Base-by-base conservation (phyloP, 2,797 vertebrate genomes). In the Leptoclinus maculatus region DNA sequence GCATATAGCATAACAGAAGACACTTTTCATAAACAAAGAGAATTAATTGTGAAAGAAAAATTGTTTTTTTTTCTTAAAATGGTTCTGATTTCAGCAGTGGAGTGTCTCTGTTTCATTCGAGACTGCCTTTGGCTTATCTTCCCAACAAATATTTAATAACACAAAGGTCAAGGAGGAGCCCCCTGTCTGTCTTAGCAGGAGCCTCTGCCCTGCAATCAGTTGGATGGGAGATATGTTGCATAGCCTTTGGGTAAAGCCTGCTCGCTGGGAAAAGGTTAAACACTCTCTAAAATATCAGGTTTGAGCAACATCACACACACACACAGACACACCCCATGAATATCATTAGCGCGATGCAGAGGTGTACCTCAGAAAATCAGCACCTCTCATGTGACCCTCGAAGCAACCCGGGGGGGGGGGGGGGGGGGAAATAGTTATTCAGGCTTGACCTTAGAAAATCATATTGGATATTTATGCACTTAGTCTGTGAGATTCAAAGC, bases 61-160 rank as follows among this genome's bases (percentile, higher is more conserved):
- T 39, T 6, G 4, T 9, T 32, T 32, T 62, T 54, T 19, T 57
- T 76, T 57, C 38, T 29, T 41, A 23, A 1, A 78, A 49, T 34
- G 6, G 66, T 4, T 79, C 38, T 79, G 39, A 81, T 74, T 76
- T 83, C n/a, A 74, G 65, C 59, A 59, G 21, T 59, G 23, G 67
- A 76, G 38, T 53, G 70, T 56, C 65, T 78, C 71, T 1, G 47
- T 71, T 82, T 38, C 82, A 64, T 76, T 64, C 3, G 25, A 76
- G 73, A 53, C 68, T 56, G 81, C 63, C 80, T 77, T 77, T 64
- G 67, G 74, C 45, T 79, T 82, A 79, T 89, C 81, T 85, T 85
- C 72, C 83, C 73, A 91, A 93, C 87, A 91, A 91, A 93, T 92
- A 93, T 93, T 90, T 87, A 92, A 94, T 91, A 92, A 87, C 84